A percentile compares a stretch with the other conserved stretches of the same genome.
Conservation (phyloP, 2,113 vertebrate genomes). For the Pollachius pollachius region DNA sequence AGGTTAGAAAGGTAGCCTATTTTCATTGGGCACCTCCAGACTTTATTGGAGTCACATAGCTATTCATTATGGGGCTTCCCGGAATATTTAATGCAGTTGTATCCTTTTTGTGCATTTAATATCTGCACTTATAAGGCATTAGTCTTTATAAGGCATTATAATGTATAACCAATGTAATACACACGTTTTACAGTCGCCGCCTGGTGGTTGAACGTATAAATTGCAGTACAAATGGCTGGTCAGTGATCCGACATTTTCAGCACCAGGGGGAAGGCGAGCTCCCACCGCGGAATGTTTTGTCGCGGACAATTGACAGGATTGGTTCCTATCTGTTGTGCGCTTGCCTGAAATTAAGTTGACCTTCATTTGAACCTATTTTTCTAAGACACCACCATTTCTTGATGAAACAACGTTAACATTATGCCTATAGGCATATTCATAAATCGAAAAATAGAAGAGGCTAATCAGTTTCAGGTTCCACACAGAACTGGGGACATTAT, state of each 20-base stretch:
- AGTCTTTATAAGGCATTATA: neutral
- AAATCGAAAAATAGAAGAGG: neutral
- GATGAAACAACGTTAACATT: too few species aligned
- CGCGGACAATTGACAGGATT: neutral
- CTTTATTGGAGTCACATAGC: too few species aligned
- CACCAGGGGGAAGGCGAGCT: conserved; percentile 48
- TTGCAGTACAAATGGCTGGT: neutral
- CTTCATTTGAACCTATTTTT: neutral
- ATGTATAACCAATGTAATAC: neutral
- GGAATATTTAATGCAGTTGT: too few species aligned
- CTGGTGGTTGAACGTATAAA: neutral
- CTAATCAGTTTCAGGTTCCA: neutral
- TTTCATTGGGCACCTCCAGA: too few species aligned
- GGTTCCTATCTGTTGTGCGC: neutral
- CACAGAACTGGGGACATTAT: neutral
- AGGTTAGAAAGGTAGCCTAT: too few species aligned
- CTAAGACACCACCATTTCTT: too few species aligned
- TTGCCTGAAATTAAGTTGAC: too few species aligned
- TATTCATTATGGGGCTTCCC: too few species aligned
- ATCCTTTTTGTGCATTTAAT: too few species aligned
- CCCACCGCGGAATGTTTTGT: neutral
- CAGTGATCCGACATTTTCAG: conserved; percentile 37
- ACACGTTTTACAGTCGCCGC: neutral
- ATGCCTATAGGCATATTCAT: neutral
- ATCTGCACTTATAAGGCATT: too few species aligned